Conservation (phyloP, 1,140 invertebrate genomes). For the Ylistrum balloti region DNA sequence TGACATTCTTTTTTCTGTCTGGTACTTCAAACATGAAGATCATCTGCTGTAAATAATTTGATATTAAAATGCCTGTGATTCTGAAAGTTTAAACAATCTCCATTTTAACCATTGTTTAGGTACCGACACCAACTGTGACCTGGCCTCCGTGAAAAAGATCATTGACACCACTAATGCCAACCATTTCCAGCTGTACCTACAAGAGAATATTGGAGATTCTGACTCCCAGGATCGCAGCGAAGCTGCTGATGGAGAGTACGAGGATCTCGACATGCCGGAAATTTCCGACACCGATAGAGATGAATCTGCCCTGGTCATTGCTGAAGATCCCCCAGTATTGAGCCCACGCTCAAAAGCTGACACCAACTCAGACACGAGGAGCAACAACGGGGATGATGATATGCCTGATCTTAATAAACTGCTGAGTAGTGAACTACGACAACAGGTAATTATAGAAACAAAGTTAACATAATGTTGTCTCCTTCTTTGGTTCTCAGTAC, state of each 20-base stretch:
- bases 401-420: not conserved
- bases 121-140: constrained; percentile 79
- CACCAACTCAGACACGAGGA: not conserved
- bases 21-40: too few relatives aligned
- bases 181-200: constrained; percentile 74
- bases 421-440: not conserved
- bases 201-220: constrained; percentile 49
- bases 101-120: constrained; percentile 75
- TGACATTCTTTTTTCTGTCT: too few relatives aligned
- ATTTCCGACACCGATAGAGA: constrained; percentile 13
- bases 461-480: too few relatives aligned
- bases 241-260: constrained; percentile 42
- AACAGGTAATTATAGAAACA: not conserved
- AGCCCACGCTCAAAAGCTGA: constrained; percentile 44
- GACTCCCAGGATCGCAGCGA: constrained; percentile 54
- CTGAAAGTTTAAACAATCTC: too few relatives aligned
- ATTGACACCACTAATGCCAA: constrained; percentile 74
- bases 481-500: too few relatives aligned
- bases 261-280: constrained; percentile 45
- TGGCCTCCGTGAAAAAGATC: constrained; percentile 79
- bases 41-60: too few relatives aligned
- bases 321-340: constrained; percentile 48
- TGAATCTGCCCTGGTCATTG: not conserved
- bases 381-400: not conserved
- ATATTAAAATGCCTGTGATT: too few relatives aligned